Evolutionary conservation across 2,888 invertebrate genomes (phyloP).

Genomic region (Synanthedon formicaeformis): DNA sequence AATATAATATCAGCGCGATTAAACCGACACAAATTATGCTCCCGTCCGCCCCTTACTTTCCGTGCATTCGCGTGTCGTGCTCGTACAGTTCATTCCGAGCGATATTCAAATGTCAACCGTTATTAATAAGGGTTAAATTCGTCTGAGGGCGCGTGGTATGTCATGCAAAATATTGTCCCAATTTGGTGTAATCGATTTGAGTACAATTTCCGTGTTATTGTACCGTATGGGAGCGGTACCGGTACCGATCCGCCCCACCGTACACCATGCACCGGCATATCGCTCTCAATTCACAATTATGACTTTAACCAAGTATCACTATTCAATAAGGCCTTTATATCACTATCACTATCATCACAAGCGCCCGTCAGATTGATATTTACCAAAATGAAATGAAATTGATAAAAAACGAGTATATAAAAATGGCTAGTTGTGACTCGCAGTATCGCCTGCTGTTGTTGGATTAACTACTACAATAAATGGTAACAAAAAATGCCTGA

Average conservation of each 20-base stretch:
- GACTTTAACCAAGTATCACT: too few species aligned
- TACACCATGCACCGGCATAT: background rate
- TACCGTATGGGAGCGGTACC: constrained; percentile 8
- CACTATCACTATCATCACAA: too few species aligned
- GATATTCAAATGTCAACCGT: constrained; percentile 1
- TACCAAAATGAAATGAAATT: too few species aligned
- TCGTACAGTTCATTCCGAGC: background rate
- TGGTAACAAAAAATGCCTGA: too few species aligned
- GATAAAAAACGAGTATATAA: too few species aligned
- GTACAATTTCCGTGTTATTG: constrained; percentile 23
- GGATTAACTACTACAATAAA: too few species aligned
- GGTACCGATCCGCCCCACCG: constrained; percentile 15
- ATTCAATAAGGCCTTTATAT: too few species aligned
- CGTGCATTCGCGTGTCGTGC: constrained; percentile 4
- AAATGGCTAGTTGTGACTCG: too few species aligned
- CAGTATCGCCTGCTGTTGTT: too few species aligned
- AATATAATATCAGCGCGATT: constrained; percentile 1
- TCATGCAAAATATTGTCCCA: constrained; percentile 24
- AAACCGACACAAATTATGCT: constrained; percentile 1
- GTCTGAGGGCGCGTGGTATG: constrained; percentile 5
- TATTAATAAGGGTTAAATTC: background rate
- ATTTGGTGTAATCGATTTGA: constrained; percentile 39
- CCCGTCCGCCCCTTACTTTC: constrained; percentile 1
- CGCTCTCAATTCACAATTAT: too few species aligned
- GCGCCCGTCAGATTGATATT: too few species aligned